Base-by-base conservation (phyloP, 2,113 vertebrate species). In the Calidris pugnax region DNA sequence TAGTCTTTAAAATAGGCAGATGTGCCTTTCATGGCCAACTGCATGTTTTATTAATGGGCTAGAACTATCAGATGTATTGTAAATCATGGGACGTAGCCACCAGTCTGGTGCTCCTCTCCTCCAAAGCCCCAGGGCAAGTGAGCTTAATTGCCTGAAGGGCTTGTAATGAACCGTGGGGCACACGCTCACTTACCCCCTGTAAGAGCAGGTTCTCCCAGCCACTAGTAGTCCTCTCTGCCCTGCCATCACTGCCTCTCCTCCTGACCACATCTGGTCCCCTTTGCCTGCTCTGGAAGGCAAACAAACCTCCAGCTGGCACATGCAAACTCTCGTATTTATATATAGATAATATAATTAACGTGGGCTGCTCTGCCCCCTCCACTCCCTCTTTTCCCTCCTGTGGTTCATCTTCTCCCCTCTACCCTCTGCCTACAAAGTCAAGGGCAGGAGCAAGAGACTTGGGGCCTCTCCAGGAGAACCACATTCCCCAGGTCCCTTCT, bases 11-110 rank as follows among this genome's bases (percentile, higher is more conserved):
- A 68, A 88, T 74, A 96, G 93, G 88, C 87, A 97, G 94, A 95
- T 90, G 87, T 84, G 89, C 74, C 77, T 97, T 95, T 94, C 83
- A n/a, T 90, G 94, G 95, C 94, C 87, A 90, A 90, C 82, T 92
- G 82, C 66, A 51, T 74, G 72, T 89, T 94, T 97, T 95, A 93
- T 95, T 96, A 87, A 95, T 95, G 85, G 84, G 9, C 35, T 85
- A 79, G 48, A 93, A 85, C 50, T 87, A 91, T 93, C 87, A 93
- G 82, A 96, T 69, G 51, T n/a, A 66, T 37, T 91, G 73, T 95
- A 92, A 96, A 94, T 95, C 94, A 84, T 1, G 2, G 84, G 84
- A 93, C 3, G 2, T 23, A 84, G 92, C 79, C 85, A 81, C 85
- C 88, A 78, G 30, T 90, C 87, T 91, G 79, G n/a, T 84, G 82